Evolutionary conservation across 2,113 vertebrate genomes (phyloP), one percentile per base, ranked within the genome.

Genomic region (Sinosuthora webbiana): DNA sequence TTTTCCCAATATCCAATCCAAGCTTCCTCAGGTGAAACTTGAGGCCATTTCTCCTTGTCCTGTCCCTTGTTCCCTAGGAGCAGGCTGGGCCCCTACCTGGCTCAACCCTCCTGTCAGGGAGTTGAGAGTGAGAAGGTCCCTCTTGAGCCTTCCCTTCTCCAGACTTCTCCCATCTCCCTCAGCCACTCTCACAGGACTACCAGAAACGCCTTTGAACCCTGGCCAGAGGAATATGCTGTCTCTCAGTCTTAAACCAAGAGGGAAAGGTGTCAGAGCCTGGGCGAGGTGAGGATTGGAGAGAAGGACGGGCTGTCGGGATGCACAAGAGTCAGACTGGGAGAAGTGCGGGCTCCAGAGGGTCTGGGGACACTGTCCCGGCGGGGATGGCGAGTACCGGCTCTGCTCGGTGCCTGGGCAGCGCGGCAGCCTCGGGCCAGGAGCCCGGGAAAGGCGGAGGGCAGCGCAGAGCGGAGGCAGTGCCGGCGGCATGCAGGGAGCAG

Each of bases 401-500:
- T 19, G 69, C 91, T 39, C 8, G 0, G 37, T 42, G 69, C 74
- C 74, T 3, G 70, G 55, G 45, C 63, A 74, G 74, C 0, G 14
- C 25, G 15, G 59, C 57, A 42, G 28, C 31, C 15, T 5, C 3
- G 24, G 41, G 52, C 7, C 9, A 3, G 76, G 63, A 52, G 87
- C 42, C 56, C 1, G 13, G 71, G 49, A 7, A 55, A 91, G 87
- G 44, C 1, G 2, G 27, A 24, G 79, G 78, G 67, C 92, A 91
- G 80, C 17, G 2, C 88, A 86, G 89, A 94, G 97, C 94, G 74
- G 64, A 93, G 97, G 97, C 75, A 93, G 97, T 18, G 96, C 94
- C 95, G 96, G 98, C 95, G 97, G 96, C 98, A 98, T 98, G 98
- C 98, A 97, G 94, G 97, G 68, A 90, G 92, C 95, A 95, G 96